Percentiles rank a stretch among this genome's conserved stretches.
Evolutionary conservation across 1,140 invertebrate genomes (phyloP).

Genomic region (Mycetomoellerius zeteki): DNA sequence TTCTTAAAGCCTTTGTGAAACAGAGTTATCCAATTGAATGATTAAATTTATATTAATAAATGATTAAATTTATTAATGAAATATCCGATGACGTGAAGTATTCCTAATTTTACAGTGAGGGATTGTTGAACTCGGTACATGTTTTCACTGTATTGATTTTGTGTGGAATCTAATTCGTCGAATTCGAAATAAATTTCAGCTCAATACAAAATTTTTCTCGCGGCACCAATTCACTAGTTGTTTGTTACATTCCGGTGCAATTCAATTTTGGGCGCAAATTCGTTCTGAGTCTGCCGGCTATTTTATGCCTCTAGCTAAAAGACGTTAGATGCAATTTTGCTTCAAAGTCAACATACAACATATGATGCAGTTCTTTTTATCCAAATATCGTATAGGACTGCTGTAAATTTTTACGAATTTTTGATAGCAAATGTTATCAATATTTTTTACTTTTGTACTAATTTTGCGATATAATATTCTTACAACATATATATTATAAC

Average conservation of each 20-base stretch:
- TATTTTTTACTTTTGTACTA: neutral
- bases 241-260: slow-evolving; percentile 46
- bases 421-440: neutral
- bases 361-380: slow-evolving; percentile 16
- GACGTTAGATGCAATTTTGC: slow-evolving; percentile 45
- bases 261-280: slow-evolving; percentile 62
- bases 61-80: slow-evolving; percentile 5
- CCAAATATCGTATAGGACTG: neutral
- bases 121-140: neutral
- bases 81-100: neutral
- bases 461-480: slow-evolving; percentile 5
- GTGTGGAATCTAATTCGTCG: slow-evolving; percentile 28
- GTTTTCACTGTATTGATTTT: slow-evolving; percentile 18
- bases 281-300: slow-evolving; percentile 28
- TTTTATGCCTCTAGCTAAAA: slow-evolving; percentile 44
- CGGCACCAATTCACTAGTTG: slow-evolving; percentile 41
- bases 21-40: neutral
- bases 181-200: slow-evolving; percentile 48
- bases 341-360: slow-evolving; percentile 32
- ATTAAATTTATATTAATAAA: slow-evolving; percentile 34
- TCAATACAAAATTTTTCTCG: slow-evolving; percentile 45
- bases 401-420: neutral
- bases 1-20: neutral
- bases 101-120: neutral
- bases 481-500: neutral